Evolutionary conservation across 2,888 invertebrate species (phyloP), one percentile per base, ranked within the genome.

Genomic region (Eudasyphora cyanicolor): DNA sequence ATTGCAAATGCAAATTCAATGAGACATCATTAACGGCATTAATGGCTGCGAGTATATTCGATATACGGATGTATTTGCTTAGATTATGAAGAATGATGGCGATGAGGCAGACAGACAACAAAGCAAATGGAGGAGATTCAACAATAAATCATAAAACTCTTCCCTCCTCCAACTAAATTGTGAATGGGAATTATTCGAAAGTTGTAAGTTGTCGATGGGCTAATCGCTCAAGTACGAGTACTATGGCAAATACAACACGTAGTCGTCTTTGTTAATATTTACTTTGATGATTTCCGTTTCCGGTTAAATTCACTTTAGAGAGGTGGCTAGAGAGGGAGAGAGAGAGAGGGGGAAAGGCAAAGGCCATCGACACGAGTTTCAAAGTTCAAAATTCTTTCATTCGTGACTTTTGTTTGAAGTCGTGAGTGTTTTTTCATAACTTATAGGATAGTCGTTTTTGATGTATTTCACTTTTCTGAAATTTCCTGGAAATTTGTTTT

Each of bases 11-110:
- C 69, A 81, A 81, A 81, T 77, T 67, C 73, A 77, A 77, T 77
- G 73, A 81, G 81, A 81, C 81, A 69, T 77, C 81, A 77, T 81
- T 81, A 77, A 81, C 73, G 73, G 14, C 42, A 57, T 81, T 67
- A 76, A 73, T 81, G n/a, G n/a, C n/a, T n/a, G n/a, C n/a, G n/a
- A n/a, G n/a, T n/a, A n/a, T n/a, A n/a, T n/a, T n/a, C n/a, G n/a
- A n/a, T n/a, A n/a, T n/a, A n/a, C n/a, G n/a, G n/a, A n/a, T n/a
- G 29, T 29, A 21, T 10, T 54, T 21, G 19, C 5, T 51, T 6
- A 8, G 54, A 2, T 54, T 21, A 54, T 21, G 19, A 21, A 2
- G 21, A 19, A 54, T 21, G 21, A 54, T 45, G 45, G 12, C 12
- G 4, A 10, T 21, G 19, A 10, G 8, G 49, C 38, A 38, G 38